These are phyloP conservation scores for Drosophila paranaensis DNA, from an alignment of 2,888 invertebrate genomes.

Conservation along the genomic window DNA sequence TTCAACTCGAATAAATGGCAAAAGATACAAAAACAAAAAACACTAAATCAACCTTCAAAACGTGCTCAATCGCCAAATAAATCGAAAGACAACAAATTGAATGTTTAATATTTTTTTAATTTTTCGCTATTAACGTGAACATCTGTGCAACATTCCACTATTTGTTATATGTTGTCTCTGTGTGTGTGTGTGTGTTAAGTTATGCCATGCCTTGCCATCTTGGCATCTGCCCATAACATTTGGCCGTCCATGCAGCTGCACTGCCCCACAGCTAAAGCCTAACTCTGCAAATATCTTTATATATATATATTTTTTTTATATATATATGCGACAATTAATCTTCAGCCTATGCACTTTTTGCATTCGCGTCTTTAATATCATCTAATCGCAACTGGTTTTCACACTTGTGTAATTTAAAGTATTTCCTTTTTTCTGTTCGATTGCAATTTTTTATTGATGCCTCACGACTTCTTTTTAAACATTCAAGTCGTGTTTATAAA, in stretches of 20 bases:
- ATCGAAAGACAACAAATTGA: slow-evolving; percentile 40
- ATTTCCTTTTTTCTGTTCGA: slow-evolving; percentile 23
- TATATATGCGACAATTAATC: slow-evolving; percentile 59
- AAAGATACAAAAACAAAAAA: not conserved
- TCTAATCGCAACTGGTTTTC: slow-evolving; percentile 59
- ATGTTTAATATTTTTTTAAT: slow-evolving; percentile 26
- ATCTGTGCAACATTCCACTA: slow-evolving; percentile 71
- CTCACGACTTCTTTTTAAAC: slow-evolving; percentile 43
- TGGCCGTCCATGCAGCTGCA: slow-evolving; percentile 46
- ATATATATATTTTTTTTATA: not conserved
- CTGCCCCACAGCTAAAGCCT: slow-evolving; percentile 20
- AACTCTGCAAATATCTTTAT: slow-evolving; percentile 2
- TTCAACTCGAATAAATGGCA: slow-evolving; percentile 31
- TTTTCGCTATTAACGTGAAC: slow-evolving; percentile 46
- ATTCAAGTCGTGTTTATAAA: slow-evolving; percentile 9
- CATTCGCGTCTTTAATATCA: slow-evolving; percentile 21
- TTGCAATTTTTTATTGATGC: slow-evolving; percentile 50
- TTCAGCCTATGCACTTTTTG: slow-evolving; percentile 49
- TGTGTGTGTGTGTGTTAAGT: slow-evolving; percentile 39
- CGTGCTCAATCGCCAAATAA: slow-evolving; percentile 63
- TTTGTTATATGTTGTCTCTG: not conserved
- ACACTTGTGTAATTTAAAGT: slow-evolving; percentile 36
- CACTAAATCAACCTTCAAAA: slow-evolving; percentile 55
- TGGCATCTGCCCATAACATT: slow-evolving; percentile 53
- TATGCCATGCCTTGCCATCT: slow-evolving; percentile 54